Evolutionary conservation across 2,113 vertebrate genomes (phyloP).

Genomic region (Hemibagrus wyckioides): DNA sequence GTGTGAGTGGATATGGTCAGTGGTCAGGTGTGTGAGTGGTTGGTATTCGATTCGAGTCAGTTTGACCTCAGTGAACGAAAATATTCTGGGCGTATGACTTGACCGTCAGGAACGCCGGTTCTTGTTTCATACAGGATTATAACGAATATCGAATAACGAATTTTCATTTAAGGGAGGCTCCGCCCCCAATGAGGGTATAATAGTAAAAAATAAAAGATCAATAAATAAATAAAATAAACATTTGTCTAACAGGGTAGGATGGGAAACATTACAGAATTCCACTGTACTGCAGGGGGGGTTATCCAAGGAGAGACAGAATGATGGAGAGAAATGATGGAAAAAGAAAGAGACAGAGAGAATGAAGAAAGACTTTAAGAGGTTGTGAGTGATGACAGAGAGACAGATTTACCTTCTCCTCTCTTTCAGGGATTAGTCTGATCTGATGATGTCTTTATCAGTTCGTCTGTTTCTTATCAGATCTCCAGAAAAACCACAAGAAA

Average conservation of each 20-base stretch:
- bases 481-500: background rate
- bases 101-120: no score
- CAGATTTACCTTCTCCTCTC: background rate
- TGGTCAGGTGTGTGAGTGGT: background rate
- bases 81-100: no score
- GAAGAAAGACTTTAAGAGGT: background rate
- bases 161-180: no score
- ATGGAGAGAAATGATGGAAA: background rate
- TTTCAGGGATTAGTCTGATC: background rate
- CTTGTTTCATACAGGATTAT: no score
- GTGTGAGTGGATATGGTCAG: background rate
- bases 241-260: no score
- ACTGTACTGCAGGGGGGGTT: no score
- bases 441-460: background rate
- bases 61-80: background rate
- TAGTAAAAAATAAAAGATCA: no score
- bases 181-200: no score
- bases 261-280: no score
- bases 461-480: background rate
- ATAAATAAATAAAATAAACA: no score
- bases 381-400: background rate
- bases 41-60: background rate
- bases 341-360: background rate
- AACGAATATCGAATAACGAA: no score
- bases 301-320: background rate